phyloP scores from a whole-genome alignment of 2,113 vertebrate species.

The Anolis sagrei region DNA sequence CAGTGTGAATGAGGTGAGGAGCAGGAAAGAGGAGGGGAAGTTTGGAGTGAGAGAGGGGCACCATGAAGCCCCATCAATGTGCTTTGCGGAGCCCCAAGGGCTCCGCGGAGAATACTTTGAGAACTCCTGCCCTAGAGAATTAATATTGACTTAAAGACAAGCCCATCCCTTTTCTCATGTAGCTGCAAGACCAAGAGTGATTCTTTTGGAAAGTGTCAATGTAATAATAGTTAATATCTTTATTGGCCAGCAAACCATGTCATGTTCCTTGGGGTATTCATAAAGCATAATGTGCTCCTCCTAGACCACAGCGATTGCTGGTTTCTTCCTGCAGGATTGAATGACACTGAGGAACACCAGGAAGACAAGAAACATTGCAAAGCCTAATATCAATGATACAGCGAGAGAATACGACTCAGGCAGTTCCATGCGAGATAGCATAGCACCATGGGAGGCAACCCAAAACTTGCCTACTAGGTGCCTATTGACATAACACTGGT shows the following conservation, averaged over 20 bases:
- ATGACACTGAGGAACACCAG: slow-evolving; percentile 28
- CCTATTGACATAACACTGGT: slow-evolving; percentile 59
- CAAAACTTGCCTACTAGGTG: slow-evolving; percentile 55
- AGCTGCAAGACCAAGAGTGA: not conserved
- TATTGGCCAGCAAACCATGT: slow-evolving; percentile 1
- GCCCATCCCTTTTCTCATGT: not conserved
- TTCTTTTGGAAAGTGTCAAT: too few relatives aligned
- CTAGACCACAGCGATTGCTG: not conserved
- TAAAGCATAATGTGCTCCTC: not conserved
- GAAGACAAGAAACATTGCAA: not conserved
- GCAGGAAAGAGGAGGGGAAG: too few relatives aligned
- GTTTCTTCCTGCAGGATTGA: slow-evolving; percentile 24
- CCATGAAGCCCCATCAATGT: too few relatives aligned
- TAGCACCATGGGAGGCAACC: not conserved
- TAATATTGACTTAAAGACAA: not conserved
- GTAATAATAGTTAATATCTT: not conserved
- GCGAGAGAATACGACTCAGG: not conserved
- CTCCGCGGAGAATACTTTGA: too few relatives aligned
- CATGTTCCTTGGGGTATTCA: too few relatives aligned
- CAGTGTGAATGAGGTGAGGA: too few relatives aligned
- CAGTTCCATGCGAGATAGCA: not conserved
- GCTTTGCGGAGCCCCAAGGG: too few relatives aligned
- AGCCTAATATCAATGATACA: slow-evolving; percentile 26
- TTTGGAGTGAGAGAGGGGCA: too few relatives aligned
- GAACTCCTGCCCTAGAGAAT: too few relatives aligned